Evolutionary conservation across 2,888 invertebrate genomes (phyloP), one percentile per base, ranked within the genome.

Genomic region (Colletes collaris): DNA sequence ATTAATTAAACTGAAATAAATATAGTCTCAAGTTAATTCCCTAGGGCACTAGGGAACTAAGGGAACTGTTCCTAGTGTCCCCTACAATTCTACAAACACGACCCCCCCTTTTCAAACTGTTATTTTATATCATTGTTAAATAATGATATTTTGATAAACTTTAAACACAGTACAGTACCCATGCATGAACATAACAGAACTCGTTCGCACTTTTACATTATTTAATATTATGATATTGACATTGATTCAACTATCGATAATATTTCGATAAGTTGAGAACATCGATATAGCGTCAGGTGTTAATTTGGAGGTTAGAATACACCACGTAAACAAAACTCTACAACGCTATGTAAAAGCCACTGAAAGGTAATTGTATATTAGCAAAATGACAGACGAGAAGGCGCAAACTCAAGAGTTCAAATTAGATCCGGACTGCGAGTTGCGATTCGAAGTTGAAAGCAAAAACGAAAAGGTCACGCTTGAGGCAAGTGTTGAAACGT

Each of bases 371-470:
- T 10, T 66, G 2, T 27, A 44, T 55, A 4, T 55, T 59, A 46
- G 27, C 40, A 66, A 76, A 84, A 85, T 93, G 93, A 86, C 90
- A 0, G 93, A 93, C 60, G 92, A 93, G 70, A 92, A 91, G 49
- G 55, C 84, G 4, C 73, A 89, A 11, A 87, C 92, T 2, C 95
- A 95, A 93, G 97, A 98, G 91, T 98, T 96, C 89, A 97, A 96
- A 91, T 94, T 99, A 69, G 98, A 98, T 78, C 94, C 95, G 0
- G 98, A 98, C 91, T 96, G 96, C 11, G 99, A 99, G 93, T 94
- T 99, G n/a, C 95, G 99, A 63, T 98, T 99, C 93, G 99, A 99
- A 95, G 97, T 98, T 0, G 98, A 98, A 94, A 95, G 95, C 4
- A 97, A 97, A 93, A 96, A 96, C 92, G 97, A 97, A 91, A 97